Conservation (phyloP, 2,113 vertebrate genomes). For the Hemicordylus capensis region DNA sequence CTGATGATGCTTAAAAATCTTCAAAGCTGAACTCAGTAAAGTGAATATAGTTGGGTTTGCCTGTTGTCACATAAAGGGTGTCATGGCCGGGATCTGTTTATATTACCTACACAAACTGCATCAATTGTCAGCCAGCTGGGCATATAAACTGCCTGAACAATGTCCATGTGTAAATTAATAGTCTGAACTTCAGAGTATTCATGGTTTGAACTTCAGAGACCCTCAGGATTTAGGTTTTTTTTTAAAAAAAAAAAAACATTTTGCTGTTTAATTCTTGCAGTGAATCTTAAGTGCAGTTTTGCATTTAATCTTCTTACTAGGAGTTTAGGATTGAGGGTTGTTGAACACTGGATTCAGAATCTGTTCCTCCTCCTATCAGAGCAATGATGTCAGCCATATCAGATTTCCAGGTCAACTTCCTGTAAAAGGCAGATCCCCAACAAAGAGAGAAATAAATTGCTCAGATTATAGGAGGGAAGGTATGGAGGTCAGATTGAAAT, state of each 20-base stretch:
- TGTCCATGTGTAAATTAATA: background rate
- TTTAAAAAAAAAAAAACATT: no score
- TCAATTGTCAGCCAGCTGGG: background rate
- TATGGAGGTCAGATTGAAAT: no score
- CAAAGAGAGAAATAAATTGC: background rate
- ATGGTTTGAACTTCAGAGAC: background rate
- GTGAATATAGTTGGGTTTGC: conserved; percentile 10
- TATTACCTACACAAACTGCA: background rate
- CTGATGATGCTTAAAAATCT: conserved; percentile 43
- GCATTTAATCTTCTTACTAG: no score
- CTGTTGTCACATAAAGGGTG: background rate
- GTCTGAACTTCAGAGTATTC: background rate
- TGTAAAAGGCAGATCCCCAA: background rate
- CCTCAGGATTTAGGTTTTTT: background rate
- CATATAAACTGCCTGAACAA: background rate
- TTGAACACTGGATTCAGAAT: background rate
- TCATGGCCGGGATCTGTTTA: background rate
- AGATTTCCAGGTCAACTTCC: background rate
- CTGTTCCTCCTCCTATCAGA: background rate
- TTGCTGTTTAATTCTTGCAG: no score
- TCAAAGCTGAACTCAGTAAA: conserved; percentile 27
- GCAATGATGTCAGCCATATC: background rate
- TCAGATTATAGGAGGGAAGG: no score
- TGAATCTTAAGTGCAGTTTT: no score
- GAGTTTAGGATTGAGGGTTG: no score